These are phyloP conservation scores for Busseola fusca DNA, from an alignment of 2,888 invertebrate genomes.

Conservation along the genomic window DNA sequence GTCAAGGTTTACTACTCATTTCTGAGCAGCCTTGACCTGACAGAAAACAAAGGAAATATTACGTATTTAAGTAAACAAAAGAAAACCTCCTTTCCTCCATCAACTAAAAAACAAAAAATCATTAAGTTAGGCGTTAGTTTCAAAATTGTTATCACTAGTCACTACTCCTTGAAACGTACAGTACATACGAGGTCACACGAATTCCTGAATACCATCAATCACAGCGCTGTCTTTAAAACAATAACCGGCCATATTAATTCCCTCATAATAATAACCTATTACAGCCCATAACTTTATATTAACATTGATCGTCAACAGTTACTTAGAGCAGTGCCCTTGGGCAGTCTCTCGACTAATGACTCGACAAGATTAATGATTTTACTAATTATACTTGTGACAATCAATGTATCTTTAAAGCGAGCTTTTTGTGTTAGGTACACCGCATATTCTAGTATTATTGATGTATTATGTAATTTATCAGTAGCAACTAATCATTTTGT, in stretches of 20 bases:
- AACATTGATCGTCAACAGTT: constrained; percentile 83
- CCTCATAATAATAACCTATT: constrained; percentile 83
- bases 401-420: constrained; percentile 77
- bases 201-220: constrained; percentile 81
- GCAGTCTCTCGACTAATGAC: constrained; percentile 82
- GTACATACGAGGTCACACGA: constrained; percentile 56
- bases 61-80: constrained; percentile 61
- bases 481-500: constrained; percentile 54
- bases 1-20: constrained; percentile 62
- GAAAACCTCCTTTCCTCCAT: constrained; percentile 42
- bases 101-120: constrained; percentile 49
- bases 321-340: constrained; percentile 84
- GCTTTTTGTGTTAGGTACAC: constrained; percentile 74
- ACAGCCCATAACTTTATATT: constrained; percentile 80
- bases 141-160: constrained; percentile 50
- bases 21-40: constrained; percentile 67
- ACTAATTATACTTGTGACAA: constrained; percentile 87
- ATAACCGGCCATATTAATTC: constrained; percentile 83
- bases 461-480: constrained; percentile 60
- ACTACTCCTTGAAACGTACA: constrained; percentile 36
- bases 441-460: constrained; percentile 63
- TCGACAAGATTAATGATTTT: constrained; percentile 84
- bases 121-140: constrained; percentile 62
- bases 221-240: constrained; percentile 84
- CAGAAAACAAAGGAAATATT: constrained; percentile 40